A percentile compares a stretch with the other conserved stretches of the same genome.
Evolutionary conservation across 2,797 vertebrate genomes (phyloP).

Genomic region (Pseudochaenichthys georgianus): DNA sequence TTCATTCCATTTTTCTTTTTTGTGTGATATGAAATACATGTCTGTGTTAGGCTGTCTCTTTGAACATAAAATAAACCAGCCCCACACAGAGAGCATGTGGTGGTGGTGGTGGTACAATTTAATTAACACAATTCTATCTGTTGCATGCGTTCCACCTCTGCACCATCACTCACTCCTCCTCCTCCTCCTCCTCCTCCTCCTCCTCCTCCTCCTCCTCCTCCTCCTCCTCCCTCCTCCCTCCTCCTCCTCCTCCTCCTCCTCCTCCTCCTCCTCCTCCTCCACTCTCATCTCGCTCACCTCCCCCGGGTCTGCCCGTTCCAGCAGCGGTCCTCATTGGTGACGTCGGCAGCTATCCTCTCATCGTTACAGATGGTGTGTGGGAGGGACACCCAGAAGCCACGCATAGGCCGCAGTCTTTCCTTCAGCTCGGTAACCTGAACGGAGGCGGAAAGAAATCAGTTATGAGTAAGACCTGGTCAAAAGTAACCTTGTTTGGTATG

Average conservation of each 20-base stretch:
- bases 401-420: constrained; percentile 88
- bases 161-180: constrained; percentile 25
- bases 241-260: constrained; percentile 20
- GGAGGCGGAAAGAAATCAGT: constrained; percentile 63
- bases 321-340: constrained; percentile 89
- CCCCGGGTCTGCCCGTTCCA: constrained; percentile 92
- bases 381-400: constrained; percentile 91
- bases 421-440: constrained; percentile 89
- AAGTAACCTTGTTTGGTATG: constrained; percentile 62
- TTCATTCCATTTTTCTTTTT: too few relatives aligned
- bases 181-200: constrained; percentile 14
- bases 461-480: constrained; percentile 70
- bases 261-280: constrained; percentile 5
- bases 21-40: background rate
- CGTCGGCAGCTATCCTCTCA: constrained; percentile 86
- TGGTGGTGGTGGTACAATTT: constrained; percentile 61
- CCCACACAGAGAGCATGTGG: constrained; percentile 55
- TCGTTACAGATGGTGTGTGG: constrained; percentile 91
- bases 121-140: constrained; percentile 61
- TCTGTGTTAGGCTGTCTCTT: constrained; percentile 16
- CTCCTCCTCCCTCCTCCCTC: constrained; percentile 7
- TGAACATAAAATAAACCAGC: constrained; percentile 40
- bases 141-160: constrained; percentile 55
- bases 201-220: constrained; percentile 4
- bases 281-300: constrained; percentile 81